Evolutionary conservation across 2,797 vertebrate genomes (phyloP), one percentile per base, ranked within the genome.

Genomic region (Pseudopleuronectes americanus): DNA sequence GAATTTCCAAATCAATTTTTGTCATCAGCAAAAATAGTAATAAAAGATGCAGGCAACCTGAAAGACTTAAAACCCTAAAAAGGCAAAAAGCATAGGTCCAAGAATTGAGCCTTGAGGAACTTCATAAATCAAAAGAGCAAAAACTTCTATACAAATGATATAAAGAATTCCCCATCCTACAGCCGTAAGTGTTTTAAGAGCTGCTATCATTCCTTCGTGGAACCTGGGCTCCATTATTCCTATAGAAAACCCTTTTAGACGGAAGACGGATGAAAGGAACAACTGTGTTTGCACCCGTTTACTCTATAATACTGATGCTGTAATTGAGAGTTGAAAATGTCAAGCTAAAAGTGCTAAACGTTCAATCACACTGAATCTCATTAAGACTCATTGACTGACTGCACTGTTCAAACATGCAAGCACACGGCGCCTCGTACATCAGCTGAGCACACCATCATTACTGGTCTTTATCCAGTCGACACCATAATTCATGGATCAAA

Each of bases 321-420:
- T 57, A 74, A 78, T 62, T 12, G 3, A 66, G 53, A 74, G 59
- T 60, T 14, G 43, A 6, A 16, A 76, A 80, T 67, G 71, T 81
- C 68, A 59, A 78, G 64, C 66, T 68, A 64, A 0, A n/a, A 71
- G 48, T 12, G 54, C 63, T 64, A 68, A 80, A 68, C 6, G 13
- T 77, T 84, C 61, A 62, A 45, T 83, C 68, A 68, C 68, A 68
- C 64, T 65, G 7, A 80, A 74, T 81, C 66, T 82, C 74, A 75
- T 84, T 80, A 82, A 56, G 52, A 36, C 68, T 56, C 28, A 49
- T 28, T 66, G 63, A 51, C 43, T 62, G 69, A 64, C 59, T 57
- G 68, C 63, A 66, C 70, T 52, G 54, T 79, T 76, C 49, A 8
- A 67, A 71, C 74, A 55, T 38, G 60, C 23, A 70, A 66, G 68